Base-by-base conservation (phyloP, 2,888 invertebrate genomes). In the Heliconius ethilla region DNA sequence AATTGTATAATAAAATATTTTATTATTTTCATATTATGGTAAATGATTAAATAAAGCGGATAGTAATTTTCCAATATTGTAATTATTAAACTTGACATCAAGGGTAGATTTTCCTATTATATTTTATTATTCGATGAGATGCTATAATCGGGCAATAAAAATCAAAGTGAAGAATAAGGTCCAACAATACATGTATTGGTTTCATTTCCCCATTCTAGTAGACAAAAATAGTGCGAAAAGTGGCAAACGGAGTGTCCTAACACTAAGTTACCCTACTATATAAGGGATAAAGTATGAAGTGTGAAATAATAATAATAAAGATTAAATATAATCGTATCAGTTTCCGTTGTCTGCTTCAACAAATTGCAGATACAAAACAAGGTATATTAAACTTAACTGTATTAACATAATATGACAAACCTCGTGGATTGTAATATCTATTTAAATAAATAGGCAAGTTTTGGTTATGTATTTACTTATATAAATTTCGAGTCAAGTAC, bases 401-500 rank as follows among this genome's bases (percentile, higher is more conserved):
- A 29, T 27, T 13, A 3, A 29, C 65, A 9, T 18, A 65, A 63
- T 18, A 63, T 63, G 11, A 18, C 15, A 29, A 2, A 6, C 13
- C 5, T 70, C 75, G 70, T 75, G n/a, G 22, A 67, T 66, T 67
- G 70, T 75, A 70, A 55, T 65, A 55, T 22, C 18, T 67, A 69
- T 66, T 75, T 67, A 25, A 66, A 70, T 74, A 69, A 69, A 69
- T 75, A 70, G 77, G 75, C 40, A 75, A 62, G 59, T 76, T 67
- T 59, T 65, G 63, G 37, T 70, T 33, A 1, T 51, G 29, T 70
- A 55, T 70, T 70, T 33, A 22, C 70, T 18, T 18, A 18, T n/a
- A n/a, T n/a, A n/a, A n/a, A n/a, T n/a, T n/a, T n/a, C n/a, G n/a
- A n/a, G n/a, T n/a, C n/a, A n/a, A n/a, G n/a, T n/a, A n/a, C n/a